These are phyloP conservation scores for Drosophila birchii DNA, from an alignment of 2,888 invertebrate species.

Conservation along the genomic window DNA sequence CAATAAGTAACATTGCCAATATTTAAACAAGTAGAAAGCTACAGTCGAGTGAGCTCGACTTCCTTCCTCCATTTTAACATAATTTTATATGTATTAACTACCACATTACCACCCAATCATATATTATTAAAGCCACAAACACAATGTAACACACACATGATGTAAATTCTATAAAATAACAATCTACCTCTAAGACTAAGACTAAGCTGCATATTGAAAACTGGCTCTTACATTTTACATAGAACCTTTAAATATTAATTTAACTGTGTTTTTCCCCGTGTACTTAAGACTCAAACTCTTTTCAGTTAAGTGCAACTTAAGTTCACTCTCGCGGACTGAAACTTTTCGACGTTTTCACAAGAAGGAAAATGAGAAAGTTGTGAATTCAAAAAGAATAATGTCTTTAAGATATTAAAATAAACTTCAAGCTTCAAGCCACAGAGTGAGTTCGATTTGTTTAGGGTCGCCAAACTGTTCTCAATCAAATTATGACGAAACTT, in stretches of 20 bases:
- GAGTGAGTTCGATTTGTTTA: not conserved
- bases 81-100: too few species aligned
- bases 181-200: not conserved
- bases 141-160: not conserved
- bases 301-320: not conserved
- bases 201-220: not conserved
- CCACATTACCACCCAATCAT: too few species aligned
- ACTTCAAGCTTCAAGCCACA: not conserved
- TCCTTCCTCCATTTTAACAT: too few species aligned
- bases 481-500: slow-evolving; percentile 50
- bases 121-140: not conserved
- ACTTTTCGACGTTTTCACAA: slow-evolving; percentile 5
- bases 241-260: not conserved
- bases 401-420: not conserved
- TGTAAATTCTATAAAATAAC: not conserved
- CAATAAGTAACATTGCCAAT: not conserved
- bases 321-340: not conserved
- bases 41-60: too few species aligned
- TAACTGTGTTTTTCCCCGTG: not conserved
- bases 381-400: not conserved
- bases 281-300: not conserved
- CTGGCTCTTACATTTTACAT: not conserved
- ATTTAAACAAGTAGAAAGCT: not conserved
- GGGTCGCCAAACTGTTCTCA: slow-evolving; percentile 34
- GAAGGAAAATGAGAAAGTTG: slow-evolving; percentile 1